Evolutionary conservation across 2,888 invertebrate species (phyloP), one percentile per base, ranked within the genome.

Genomic region (Aplocera efformata): DNA sequence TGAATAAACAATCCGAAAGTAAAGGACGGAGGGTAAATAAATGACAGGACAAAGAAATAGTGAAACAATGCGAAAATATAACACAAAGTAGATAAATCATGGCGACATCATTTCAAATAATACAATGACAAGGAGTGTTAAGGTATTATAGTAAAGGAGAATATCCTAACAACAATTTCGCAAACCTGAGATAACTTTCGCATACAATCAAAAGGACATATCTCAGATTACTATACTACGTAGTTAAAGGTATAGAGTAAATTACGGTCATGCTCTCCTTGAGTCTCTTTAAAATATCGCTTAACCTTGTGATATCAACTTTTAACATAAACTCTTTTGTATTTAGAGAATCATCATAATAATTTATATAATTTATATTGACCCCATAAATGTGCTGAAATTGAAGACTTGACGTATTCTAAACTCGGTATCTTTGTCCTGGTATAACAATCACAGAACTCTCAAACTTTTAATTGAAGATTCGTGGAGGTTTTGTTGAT

Each of bases 281-380:
- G 48, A 31, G 11, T 43, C 29, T 35, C 31, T 29, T 35, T 29
- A 39, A 46, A 43, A 44, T 56, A 39, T 48, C 33, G 24, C 31
- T 35, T 27, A 28, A 33, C 22, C 43, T 42, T 29, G 34, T 26
- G 33, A 37, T 48, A 36, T 10, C 28, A 29, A 26, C 36, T 11
- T 27, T 20, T 39, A 39, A 27, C 42, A 43, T 17, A 5, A 39
- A 36, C 37, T 46, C 56, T 58, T 60, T 60, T 61, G 53, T 60
- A 57, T 60, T 52, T 52, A 42, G 42, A 55, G 37, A 56, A 53
- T 48, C 48, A 40, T 41, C 44, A 42, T 42, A 56, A 63, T 46
- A 53, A 45, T 32, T n/a, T n/a, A 36, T 24, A 25, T 13, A 10
- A 28, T 24, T 9, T 22, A 56, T 48, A 29, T 48, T 33, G 23